phyloP scores from a whole-genome alignment of 2,888 invertebrate species.

The Calephelis perditalis region DNA sequence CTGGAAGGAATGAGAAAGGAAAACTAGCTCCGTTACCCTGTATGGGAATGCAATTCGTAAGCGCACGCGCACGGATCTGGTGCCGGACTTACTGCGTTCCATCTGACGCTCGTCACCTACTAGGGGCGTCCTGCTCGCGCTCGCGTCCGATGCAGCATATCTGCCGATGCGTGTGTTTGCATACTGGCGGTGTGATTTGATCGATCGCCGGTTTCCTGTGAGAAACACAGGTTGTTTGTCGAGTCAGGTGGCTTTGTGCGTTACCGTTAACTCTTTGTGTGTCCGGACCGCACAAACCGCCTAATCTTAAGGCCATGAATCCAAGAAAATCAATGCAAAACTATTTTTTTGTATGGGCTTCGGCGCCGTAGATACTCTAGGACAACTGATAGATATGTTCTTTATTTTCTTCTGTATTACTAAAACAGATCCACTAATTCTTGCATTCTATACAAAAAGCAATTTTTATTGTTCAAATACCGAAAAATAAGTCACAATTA shows the following conservation, averaged over 20 bases:
- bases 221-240: conserved; percentile 67
- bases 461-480: too few relatives aligned
- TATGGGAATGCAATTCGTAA: conserved; percentile 74
- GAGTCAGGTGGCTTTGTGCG: conserved; percentile 56
- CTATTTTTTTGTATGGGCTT: too few relatives aligned
- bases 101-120: conserved; percentile 43
- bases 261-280: conserved; percentile 55
- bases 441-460: too few relatives aligned
- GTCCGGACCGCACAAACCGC: conserved; percentile 45
- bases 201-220: conserved; percentile 68
- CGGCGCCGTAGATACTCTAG: too few relatives aligned
- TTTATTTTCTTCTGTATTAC: too few relatives aligned
- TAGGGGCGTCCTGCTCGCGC: conserved; percentile 50
- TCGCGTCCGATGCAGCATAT: conserved; percentile 44
- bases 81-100: conserved; percentile 59
- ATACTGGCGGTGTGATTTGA: conserved; percentile 65
- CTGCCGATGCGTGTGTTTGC: conserved; percentile 60
- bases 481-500: too few relatives aligned
- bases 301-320: not conserved
- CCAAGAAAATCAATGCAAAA: too few relatives aligned
- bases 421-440: too few relatives aligned
- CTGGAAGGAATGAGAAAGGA: conserved; percentile 58
- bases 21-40: conserved; percentile 65
- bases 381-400: too few relatives aligned
- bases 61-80: conserved; percentile 64